phyloP scores from a whole-genome alignment of 2,113 vertebrate genomes.

The Oriolus oriolus region DNA sequence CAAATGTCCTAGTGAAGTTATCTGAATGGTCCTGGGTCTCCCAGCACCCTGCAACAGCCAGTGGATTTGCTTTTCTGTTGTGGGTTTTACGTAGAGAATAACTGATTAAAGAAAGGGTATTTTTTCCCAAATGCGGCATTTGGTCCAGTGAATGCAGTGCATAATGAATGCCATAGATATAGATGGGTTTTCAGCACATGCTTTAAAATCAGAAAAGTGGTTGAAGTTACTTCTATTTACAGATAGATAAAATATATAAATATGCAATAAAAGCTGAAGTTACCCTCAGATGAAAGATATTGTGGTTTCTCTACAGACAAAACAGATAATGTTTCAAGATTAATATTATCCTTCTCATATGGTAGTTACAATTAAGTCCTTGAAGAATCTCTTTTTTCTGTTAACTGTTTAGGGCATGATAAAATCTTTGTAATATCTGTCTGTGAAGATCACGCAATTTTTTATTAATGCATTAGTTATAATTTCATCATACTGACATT shows the following conservation, averaged over 20 bases:
- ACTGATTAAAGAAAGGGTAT: neutral
- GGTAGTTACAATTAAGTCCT: neutral
- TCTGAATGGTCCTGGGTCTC: neutral
- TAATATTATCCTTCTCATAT: neutral
- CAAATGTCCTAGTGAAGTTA: neutral
- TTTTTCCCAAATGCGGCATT: neutral
- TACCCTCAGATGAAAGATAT: neutral
- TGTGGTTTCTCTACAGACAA: neutral
- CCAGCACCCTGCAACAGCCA: fast-evolving
- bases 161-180: neutral
- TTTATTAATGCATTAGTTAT: neutral
- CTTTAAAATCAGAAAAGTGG: neutral
- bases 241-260: neutral
- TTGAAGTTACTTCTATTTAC: neutral
- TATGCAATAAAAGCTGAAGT: neutral
- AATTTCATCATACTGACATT: neutral
- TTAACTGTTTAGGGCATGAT: neutral
- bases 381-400: neutral
- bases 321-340: neutral
- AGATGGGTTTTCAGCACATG: neutral
- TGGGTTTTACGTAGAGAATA: neutral
- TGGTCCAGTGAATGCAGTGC: neutral
- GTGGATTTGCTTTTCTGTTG: fast-evolving
- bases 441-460: neutral
- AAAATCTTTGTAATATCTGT: neutral